Evolutionary conservation across 2,113 vertebrate species (phyloP).

Genomic region (Eretmochelys imbricata): DNA sequence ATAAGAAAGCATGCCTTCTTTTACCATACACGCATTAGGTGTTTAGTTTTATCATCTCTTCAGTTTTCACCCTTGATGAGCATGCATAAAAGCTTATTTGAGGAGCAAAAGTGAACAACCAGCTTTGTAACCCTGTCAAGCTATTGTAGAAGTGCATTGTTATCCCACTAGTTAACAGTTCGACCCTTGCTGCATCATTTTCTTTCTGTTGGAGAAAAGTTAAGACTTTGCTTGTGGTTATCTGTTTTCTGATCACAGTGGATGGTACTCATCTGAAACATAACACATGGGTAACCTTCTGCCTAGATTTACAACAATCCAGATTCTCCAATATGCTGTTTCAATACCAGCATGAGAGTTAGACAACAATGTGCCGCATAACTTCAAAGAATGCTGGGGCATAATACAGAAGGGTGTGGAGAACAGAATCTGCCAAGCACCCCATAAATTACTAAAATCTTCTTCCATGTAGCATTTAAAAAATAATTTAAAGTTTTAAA

Average conservation of each 20-base stretch:
- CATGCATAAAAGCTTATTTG: not conserved
- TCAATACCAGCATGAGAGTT: not conserved
- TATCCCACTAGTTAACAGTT: not conserved
- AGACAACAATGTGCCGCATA: not conserved
- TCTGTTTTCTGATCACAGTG: not conserved
- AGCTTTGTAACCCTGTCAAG: not conserved
- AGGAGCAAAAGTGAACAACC: not conserved
- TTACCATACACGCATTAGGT: not conserved
- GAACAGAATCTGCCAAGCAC: not conserved
- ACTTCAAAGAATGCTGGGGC: not conserved
- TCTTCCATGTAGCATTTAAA: not conserved
- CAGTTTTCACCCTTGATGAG: not conserved
- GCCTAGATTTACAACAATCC: not conserved
- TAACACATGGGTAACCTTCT: not conserved
- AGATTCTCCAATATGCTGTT: not conserved
- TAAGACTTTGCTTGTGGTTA: not conserved
- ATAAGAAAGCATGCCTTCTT: not conserved
- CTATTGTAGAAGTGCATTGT: not conserved
- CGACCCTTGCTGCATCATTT: not conserved
- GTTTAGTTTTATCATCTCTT: not conserved
- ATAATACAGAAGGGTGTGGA: not conserved
- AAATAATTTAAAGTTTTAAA: not conserved
- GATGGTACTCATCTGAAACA: not conserved
- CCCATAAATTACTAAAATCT: not conserved
- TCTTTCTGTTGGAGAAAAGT: too few species aligned